phyloP scores from a whole-genome alignment of 2,888 invertebrate species.

The Crioceris asparagi region DNA sequence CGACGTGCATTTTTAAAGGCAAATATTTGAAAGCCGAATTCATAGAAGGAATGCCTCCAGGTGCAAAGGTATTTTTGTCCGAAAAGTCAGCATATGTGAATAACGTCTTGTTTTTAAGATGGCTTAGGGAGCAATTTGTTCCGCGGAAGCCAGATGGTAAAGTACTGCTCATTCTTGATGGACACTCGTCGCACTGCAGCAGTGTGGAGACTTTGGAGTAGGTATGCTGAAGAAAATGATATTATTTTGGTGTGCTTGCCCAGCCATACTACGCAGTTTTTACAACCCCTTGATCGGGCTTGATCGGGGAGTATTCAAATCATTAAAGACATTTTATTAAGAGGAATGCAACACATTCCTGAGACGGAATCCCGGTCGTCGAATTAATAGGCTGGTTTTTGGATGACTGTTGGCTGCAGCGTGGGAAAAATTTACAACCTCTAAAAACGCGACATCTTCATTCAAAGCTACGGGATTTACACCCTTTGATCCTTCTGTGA shows the following conservation, averaged over 20 bases:
- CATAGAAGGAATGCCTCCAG: constrained; percentile 16
- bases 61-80: constrained; percentile 14
- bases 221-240: constrained; percentile 19
- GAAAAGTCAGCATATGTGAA: constrained; percentile 18
- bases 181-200: constrained; percentile 23
- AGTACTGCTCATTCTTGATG: constrained; percentile 25
- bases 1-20: constrained; percentile 14
- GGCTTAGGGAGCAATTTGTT: constrained; percentile 18
- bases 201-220: constrained; percentile 10
- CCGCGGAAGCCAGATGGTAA: constrained; percentile 25
- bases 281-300: constrained; percentile 24
- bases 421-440: constrained; percentile 6
- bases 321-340: constrained; percentile 22
- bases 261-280: constrained; percentile 22
- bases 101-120: constrained; percentile 11
- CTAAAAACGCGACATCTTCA: constrained; percentile 3
- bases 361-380: constrained; percentile 5
- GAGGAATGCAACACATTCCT: constrained; percentile 5
- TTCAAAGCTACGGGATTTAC: constrained; percentile 4
- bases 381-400: constrained; percentile 8
- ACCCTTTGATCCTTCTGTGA: background rate
- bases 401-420: constrained; percentile 5
- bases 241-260: constrained; percentile 24
- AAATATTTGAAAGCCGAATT: constrained; percentile 15
- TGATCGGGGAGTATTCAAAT: constrained; percentile 22